Base-by-base conservation (phyloP, 2,888 invertebrate species). In the Villa cingulata region DNA sequence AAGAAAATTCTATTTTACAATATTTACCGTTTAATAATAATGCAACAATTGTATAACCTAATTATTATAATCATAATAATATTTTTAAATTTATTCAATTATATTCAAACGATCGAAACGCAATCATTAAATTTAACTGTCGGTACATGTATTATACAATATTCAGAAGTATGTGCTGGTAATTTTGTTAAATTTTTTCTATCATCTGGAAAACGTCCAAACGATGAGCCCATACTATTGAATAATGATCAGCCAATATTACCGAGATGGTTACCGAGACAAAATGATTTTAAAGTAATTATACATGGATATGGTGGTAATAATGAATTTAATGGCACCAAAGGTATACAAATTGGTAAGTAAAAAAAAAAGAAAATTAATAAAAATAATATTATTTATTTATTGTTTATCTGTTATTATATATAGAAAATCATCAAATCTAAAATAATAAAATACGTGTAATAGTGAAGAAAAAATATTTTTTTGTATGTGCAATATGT, bases 241-340 rank as follows among this genome's bases (percentile, higher is more conserved):
- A 52, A 54, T 37, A 48, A 48, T 18, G 37, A 48, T 23, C 48
- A 53, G 19, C 51, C 53, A 7, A 49, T 45, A 29, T 45, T 59
- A 5, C 58, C 58, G 17, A 17, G 42, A 16, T 56, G 57, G 55
- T 46, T 53, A 18, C 37, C 51, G 29, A 42, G 52, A 23, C 41
- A 37, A 10, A 56, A 54, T 48, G 50, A 53, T 20, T 56, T 54
- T 37, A 59, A 59, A 50, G 34, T 59, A 23, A 52, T 59, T 9
- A 56, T 71, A 20, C 71, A 71, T 53, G 72, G 72, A 32, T 72
- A 71, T 55, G 70, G 68, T 10, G 71, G 70, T 15, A 56, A 59
- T 37, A 55, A 64, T 14, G 68, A 70, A 52, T 55, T 54, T 41
- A 61, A 57, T 49, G 64, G 66, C 17, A 65, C 63, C 1, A 62